Base-by-base conservation (phyloP, 2,888 invertebrate species). In the Schizotus pectinicornis region DNA sequence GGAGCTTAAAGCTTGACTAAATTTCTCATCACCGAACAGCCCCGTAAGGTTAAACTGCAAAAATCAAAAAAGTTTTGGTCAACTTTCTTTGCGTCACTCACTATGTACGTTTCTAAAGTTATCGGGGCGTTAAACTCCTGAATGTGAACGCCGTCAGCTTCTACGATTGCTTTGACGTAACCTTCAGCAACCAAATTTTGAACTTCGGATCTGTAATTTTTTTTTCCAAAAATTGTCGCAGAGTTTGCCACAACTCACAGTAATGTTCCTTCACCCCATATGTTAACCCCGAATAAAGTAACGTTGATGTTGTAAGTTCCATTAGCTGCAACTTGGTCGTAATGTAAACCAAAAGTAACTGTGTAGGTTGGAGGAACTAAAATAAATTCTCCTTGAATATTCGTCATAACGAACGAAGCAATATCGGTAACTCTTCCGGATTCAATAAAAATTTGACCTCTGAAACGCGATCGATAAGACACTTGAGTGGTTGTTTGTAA, bases 51-150 rank as follows among this genome's bases (percentile, higher is more conserved):
- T 36, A 3, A 46, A 45, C 47, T 56, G 32, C 7, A 1, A 39
- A 33, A 48, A 35, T n/a, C 7, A 22, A 14, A 35, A 11, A 8
- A 0, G n/a, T n/a, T n/a, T n/a, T n/a, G n/a, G n/a, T n/a, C n/a
- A n/a, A n/a, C n/a, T n/a, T n/a, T n/a, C n/a, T n/a, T n/a, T n/a
- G n/a, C n/a, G n/a, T n/a, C n/a, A 51, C 51, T 22, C 11, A 54
- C 54, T 30, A 46, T 54, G 12, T 35, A 47, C 9, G 12, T 34
- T 8, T 47, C 31, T 13, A 30, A 3, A 1, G 50, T 42, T 6
- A 39, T 47, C 9, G 56, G 56, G n/a, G 56, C 56, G 11, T 41
- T 11, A n/a, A 56, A 42, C 34, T 56, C 56, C 31, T 56, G 7
- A 38, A 56, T 9, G 22, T 31, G 13, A 1, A 56, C 56, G 6